Evolutionary conservation across 2,797 vertebrate genomes (phyloP).

Genomic region (Siniperca undulata): DNA sequence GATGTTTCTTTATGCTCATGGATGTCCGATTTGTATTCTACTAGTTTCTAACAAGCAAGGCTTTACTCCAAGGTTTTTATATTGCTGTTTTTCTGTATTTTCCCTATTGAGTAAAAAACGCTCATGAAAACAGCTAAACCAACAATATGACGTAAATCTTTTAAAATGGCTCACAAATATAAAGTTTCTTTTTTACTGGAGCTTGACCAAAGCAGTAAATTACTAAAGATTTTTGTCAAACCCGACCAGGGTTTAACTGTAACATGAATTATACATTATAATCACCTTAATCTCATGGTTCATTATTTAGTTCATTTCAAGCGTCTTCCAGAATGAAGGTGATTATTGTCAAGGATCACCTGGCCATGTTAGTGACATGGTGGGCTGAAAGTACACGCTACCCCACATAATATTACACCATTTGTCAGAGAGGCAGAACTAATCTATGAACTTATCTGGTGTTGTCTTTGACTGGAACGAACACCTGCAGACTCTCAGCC

Average conservation of each 20-base stretch:
- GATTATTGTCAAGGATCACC: neutral
- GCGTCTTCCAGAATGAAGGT: constrained; percentile 4
- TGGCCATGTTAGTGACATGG: no score
- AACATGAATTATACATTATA: neutral
- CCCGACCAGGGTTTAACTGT: neutral
- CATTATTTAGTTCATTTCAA: constrained; percentile 12
- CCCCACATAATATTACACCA: neutral
- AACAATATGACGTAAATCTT: neutral
- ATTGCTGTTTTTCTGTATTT: neutral
- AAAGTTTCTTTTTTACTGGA: neutral
- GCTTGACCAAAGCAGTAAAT: neutral
- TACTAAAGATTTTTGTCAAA: neutral
- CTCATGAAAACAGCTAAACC: neutral
- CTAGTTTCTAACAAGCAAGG: neutral
- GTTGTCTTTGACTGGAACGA: neutral
- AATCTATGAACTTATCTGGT: constrained; percentile 1
- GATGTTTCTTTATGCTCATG: neutral
- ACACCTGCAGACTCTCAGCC: constrained; percentile 1
- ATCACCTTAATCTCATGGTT: neutral
- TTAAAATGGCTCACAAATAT: no score
- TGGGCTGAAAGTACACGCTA: neutral
- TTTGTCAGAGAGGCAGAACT: neutral
- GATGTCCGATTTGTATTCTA: neutral
- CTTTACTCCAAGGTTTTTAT: neutral
- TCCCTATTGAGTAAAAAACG: neutral